phyloP scores from a whole-genome alignment of 1,140 invertebrate species.

The Pseudomyrmex gracilis region DNA sequence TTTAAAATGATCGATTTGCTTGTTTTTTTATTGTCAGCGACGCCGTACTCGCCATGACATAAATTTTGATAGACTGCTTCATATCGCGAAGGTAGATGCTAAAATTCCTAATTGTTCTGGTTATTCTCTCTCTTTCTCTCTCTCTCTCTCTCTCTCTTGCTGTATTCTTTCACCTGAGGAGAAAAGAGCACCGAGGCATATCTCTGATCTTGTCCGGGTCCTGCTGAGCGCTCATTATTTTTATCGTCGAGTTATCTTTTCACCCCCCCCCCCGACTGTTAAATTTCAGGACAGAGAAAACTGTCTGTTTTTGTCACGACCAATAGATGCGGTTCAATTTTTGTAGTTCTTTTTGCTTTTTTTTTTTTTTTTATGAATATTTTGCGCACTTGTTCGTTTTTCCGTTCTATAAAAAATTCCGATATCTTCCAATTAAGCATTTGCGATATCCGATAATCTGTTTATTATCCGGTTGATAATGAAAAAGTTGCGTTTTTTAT shows the following conservation, averaged over 20 bases:
- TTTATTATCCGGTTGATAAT: constrained; percentile 14
- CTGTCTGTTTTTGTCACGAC: not conserved
- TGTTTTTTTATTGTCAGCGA: not conserved
- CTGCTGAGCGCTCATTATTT: constrained; percentile 63
- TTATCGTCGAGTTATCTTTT: constrained; percentile 64
- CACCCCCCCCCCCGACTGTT: constrained; percentile 20
- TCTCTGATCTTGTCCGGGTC: constrained; percentile 44
- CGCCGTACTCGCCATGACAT: not conserved
- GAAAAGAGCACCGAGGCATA: constrained; percentile 9
- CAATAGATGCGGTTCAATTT: not conserved
- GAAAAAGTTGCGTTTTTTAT: constrained; percentile 11
- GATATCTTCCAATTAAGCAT: constrained; percentile 42
- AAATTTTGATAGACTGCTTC: constrained; percentile 22
- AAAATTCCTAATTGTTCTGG: constrained; percentile 15
- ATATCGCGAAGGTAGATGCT: not conserved
- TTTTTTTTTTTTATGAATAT: not conserved
- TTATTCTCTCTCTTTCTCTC: not conserved
- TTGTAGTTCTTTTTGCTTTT: not conserved
- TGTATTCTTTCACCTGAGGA: constrained; percentile 24
- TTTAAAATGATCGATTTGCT: not conserved
- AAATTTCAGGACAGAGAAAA: constrained; percentile 39
- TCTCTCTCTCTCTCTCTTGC: not conserved
- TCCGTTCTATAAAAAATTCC: not conserved
- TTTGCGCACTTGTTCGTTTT: not conserved
- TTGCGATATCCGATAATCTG: not conserved